These are phyloP conservation scores for Notolepis coatsorum DNA, from an alignment of 2,797 vertebrate species.

Conservation along the genomic window DNA sequence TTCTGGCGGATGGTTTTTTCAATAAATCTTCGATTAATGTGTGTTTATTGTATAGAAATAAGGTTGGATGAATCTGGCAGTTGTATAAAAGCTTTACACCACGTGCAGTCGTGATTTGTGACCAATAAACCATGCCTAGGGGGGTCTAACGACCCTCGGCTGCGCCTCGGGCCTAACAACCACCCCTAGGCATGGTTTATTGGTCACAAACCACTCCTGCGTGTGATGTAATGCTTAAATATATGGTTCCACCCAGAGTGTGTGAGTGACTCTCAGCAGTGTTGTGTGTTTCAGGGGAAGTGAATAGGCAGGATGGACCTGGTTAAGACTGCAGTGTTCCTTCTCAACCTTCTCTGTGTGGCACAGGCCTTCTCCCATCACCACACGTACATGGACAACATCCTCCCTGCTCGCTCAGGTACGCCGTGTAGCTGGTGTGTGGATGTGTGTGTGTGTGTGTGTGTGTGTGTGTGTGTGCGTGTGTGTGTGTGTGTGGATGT, in stretches of 20 bases:
- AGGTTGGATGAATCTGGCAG: too few species aligned
- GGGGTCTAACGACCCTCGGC: too few species aligned
- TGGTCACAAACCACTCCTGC: too few species aligned
- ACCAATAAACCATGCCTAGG: too few species aligned
- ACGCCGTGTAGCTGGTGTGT: slow-evolving; percentile 56
- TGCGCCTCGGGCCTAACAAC: too few species aligned
- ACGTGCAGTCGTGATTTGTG: too few species aligned
- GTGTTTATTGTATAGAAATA: too few species aligned
- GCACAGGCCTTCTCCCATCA: slow-evolving; percentile 76
- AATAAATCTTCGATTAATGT: too few species aligned
- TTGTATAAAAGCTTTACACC: slow-evolving; percentile 84
- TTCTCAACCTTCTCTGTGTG: slow-evolving; percentile 85
- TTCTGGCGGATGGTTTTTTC: too few species aligned
- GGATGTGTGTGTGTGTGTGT: too few species aligned
- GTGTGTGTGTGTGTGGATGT: neutral
- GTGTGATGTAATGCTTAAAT: too few species aligned
- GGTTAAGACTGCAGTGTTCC: slow-evolving; percentile 75
- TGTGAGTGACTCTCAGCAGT: slow-evolving; percentile 6
- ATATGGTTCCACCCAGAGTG: slow-evolving; percentile 87
- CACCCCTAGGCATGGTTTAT: too few species aligned
- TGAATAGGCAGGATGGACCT: slow-evolving; percentile 80
- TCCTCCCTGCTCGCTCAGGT: slow-evolving; percentile 86
- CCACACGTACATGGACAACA: slow-evolving; percentile 76
- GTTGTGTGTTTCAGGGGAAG: slow-evolving; percentile 23
- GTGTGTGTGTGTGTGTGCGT: neutral